A percentile compares a stretch with the other conserved stretches of the same genome.
These are phyloP conservation scores for Brachyptera putata DNA, from an alignment of 2,888 invertebrate species.

Conservation along the genomic window DNA sequence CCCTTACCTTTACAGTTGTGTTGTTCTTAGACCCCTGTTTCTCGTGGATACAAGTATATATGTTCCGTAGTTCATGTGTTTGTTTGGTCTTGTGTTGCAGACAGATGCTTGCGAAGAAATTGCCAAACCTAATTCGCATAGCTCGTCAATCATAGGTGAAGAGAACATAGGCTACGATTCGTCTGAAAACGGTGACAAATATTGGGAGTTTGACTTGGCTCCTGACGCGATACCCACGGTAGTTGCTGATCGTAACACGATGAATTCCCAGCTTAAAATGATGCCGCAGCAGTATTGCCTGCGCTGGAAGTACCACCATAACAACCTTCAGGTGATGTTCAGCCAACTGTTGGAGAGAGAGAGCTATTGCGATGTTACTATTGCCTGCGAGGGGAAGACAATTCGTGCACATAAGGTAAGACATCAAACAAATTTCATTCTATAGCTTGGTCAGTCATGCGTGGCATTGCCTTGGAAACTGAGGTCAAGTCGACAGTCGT, in stretches of 20 bases:
- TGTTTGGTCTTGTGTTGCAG: no score
- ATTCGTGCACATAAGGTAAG: constrained; percentile 66
- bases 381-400: constrained; percentile 80
- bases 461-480: no score
- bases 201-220: not conserved
- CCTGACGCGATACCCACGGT: not conserved
- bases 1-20: no score
- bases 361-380: constrained; percentile 84
- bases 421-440: no score
- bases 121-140: not conserved
- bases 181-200: not conserved
- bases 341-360: constrained; percentile 81
- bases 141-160: not conserved
- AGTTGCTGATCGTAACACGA: constrained; percentile 4
- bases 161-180: no score
- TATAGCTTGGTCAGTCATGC: no score
- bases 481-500: no score
- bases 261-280: constrained; percentile 49
- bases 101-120: no score
- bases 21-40: no score
- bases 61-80: no score
- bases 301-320: constrained; percentile 90
- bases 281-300: constrained; percentile 87
- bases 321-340: constrained; percentile 85
- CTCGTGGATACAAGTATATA: no score